phyloP scores from a whole-genome alignment of 2,113 vertebrate species.

The Myxocyprinus asiaticus region DNA sequence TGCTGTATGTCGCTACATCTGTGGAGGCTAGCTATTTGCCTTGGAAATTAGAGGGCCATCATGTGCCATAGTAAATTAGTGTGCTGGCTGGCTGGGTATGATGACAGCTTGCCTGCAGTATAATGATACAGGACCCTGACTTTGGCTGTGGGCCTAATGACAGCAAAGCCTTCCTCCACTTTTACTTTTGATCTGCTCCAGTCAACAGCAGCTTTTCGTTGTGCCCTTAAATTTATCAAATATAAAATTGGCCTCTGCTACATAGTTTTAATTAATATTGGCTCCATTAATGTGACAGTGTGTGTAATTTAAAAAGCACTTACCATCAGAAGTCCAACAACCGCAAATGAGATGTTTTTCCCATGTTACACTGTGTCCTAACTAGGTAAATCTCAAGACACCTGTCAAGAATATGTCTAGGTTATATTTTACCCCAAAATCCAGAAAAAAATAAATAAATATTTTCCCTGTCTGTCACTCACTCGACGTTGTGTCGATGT shows the following conservation, averaged over 20 bases:
- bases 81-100: slow-evolving; percentile 38
- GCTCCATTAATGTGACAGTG: slow-evolving; percentile 59
- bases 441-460: no score
- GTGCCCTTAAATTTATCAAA: slow-evolving; percentile 50
- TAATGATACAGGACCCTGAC: slow-evolving; percentile 56
- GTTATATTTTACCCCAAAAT: no score
- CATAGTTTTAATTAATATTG: slow-evolving; percentile 61
- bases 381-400: background rate
- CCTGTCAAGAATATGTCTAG: background rate
- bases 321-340: slow-evolving; percentile 41
- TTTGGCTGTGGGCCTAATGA: slow-evolving; percentile 60
- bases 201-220: slow-evolving; percentile 57
- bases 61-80: slow-evolving; percentile 51
- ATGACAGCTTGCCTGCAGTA: slow-evolving; percentile 57
- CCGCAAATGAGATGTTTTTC: slow-evolving; percentile 36
- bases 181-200: slow-evolving; percentile 61
- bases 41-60: slow-evolving; percentile 58
- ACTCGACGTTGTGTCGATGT: no score
- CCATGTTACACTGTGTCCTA: background rate
- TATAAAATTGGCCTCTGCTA: slow-evolving; percentile 60
- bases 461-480: no score
- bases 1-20: slow-evolving; percentile 35
- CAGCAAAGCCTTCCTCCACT: slow-evolving; percentile 60
- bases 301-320: slow-evolving; percentile 61
- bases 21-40: slow-evolving; percentile 49